Evolutionary conservation across 2,113 vertebrate species (phyloP), one percentile per base, ranked within the genome.

Genomic region (Chionodraco myersi): DNA sequence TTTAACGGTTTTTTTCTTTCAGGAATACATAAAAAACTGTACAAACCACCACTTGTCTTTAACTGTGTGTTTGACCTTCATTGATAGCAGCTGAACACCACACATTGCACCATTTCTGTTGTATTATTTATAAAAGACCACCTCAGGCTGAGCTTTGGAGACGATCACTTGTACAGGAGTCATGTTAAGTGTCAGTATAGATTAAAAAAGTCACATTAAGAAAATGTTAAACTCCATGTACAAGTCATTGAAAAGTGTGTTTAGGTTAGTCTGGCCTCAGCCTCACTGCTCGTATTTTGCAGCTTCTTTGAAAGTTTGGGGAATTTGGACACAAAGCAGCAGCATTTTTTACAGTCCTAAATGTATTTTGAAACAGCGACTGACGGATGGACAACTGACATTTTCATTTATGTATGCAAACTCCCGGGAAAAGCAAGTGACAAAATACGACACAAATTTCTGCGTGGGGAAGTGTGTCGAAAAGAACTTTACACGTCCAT

Each of bases 61-160:
- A 58, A 77, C 26, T 80, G n/a, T 77, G 47, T 63, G 57, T 57
- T 61, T 8, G 45, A 88, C 53, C 73, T 79, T 79, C 74, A 73
- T 54, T 8, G 62, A 73, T 56, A 86, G 80, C 84, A 90, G 86
- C 74, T 70, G 79, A 85, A 79, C 63, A 72, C 69, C 66, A 78
- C 51, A 64, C 68, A 85, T 56, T 76, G 75, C 74, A 84, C 47
- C 1, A 1, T 63, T 34, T 85, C 59, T 49, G 54, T 64, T 48
- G 41, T 64, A 72, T 64, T 14, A 12, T 44, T 72, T 5, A 13
- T 21, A n/a, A 69, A 70, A 70, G 21, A 44, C 70, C 56, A 49
- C 18, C 45, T 59, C 15, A 36, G 44, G n/a, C 23, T 62, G 18
- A 30, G 15, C 12, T 36, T 59, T 68, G 34, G 77, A 34, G 15